These are phyloP conservation scores for Patagioenas fasciata DNA, from an alignment of 2,113 vertebrate species.

Conservation along the genomic window DNA sequence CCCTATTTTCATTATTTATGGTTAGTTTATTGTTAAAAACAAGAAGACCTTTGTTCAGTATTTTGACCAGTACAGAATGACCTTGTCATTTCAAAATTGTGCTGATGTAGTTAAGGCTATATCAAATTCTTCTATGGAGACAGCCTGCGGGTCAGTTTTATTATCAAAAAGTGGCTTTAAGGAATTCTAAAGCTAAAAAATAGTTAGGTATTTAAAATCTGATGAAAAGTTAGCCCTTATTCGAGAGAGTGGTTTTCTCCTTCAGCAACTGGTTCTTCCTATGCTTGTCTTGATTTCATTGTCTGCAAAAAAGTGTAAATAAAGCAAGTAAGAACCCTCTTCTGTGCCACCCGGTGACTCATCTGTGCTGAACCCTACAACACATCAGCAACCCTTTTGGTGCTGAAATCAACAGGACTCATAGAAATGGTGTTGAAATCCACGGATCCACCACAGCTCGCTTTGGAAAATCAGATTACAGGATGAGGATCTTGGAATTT, in stretches of 20 bases:
- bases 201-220: neutral
- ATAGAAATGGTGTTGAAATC: fast-evolving
- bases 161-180: neutral
- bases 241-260: neutral
- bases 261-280: neutral
- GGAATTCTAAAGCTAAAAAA: constrained; percentile 8
- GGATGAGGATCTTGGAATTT: neutral
- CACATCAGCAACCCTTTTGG: neutral
- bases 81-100: neutral
- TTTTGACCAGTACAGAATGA: neutral
- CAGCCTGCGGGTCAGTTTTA: neutral
- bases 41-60: neutral
- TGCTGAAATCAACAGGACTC: neutral
- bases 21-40: neutral
- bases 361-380: neutral
- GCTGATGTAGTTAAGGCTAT: constrained; percentile 31
- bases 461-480: neutral
- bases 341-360: neutral
- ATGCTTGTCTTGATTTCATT: neutral
- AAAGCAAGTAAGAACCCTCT: neutral
- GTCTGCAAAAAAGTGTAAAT: neutral
- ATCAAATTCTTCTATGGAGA: neutral
- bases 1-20: neutral
- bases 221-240: constrained; percentile 52
- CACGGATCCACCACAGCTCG: neutral